Base-by-base conservation (phyloP, 2,888 invertebrate genomes). In the Drosophila ustulata region DNA sequence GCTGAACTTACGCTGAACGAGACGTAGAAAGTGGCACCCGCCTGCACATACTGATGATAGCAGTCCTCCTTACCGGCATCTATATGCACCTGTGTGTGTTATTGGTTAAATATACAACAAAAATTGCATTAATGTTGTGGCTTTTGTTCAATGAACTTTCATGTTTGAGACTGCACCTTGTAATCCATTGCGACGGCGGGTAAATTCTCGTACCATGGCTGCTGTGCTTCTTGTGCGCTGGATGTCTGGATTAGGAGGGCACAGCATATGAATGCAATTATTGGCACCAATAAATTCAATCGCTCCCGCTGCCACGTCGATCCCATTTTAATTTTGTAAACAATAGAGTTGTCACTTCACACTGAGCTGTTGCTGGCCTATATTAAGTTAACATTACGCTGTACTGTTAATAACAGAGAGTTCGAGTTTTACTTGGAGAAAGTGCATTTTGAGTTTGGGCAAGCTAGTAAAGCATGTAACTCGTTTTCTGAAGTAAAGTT, bases 111-210 rank as follows among this genome's bases (percentile, higher is more conserved):
- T 5, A 52, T 11, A 47, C 4, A 23, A 50, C 8, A 6, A 26
- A 28, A 55, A 18, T 37, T 30, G 7, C 4, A 5, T 32, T 32
- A 8, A 11, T 47, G 25, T 26, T 37, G 51, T 49, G 50, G 55
- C 58, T 55, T 62, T 66, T 66, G 26, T 34, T 30, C 6, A 18
- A 1, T 51, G 34, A 7, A 46, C 1, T 46, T 50, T 37, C 3
- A 30, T 50, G 6, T 55, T 51, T 64, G 4, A 23, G 4, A 26
- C 39, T 39, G 26, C 51, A 78, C 96, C 93, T 98, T 98, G 91
- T 98, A 98, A 91, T 98, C 98, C 96, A 98, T 97, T 2, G 97
- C 97, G 34, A 98, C 97, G 8, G 98, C 98, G 9, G 98, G 98
- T 63, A 97, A 93, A 80, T 95, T 95, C 92, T 97, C 97, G 92